Evolutionary conservation across 23 tunicate genomes (phyloP).

Genomic region (Pegea sp.): DNA sequence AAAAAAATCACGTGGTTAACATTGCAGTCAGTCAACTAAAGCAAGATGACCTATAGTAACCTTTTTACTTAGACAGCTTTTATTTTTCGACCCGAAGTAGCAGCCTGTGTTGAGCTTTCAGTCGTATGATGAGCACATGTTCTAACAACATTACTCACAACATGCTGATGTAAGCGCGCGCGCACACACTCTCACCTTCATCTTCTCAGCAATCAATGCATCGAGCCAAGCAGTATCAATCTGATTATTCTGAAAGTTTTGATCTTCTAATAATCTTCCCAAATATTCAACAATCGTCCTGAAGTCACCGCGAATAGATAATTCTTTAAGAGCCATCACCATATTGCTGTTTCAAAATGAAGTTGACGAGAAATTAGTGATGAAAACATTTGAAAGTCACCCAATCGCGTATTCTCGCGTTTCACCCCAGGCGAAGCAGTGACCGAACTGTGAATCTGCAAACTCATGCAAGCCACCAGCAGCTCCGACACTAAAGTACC

Average conservation of each 20-base stretch:
- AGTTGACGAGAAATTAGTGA: too few relatives aligned
- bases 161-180: too few relatives aligned
- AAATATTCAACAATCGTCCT: slow-evolving; percentile 95
- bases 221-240: slow-evolving; percentile 97
- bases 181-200: slow-evolving; percentile 30
- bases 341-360: slow-evolving; percentile 52
- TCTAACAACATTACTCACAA: too few relatives aligned
- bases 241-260: slow-evolving; percentile 63
- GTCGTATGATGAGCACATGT: too few relatives aligned
- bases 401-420: slow-evolving; percentile 87
- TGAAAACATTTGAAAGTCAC: slow-evolving; percentile 18
- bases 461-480: slow-evolving; percentile 94
- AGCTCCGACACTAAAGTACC: slow-evolving; percentile 92
- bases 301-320: slow-evolving; percentile 96
- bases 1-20: too few relatives aligned
- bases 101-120: too few relatives aligned
- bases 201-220: slow-evolving; percentile 69
- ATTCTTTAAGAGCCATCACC: slow-evolving; percentile 94
- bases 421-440: slow-evolving; percentile 99
- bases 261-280: slow-evolving; percentile 59
- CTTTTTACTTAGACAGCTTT: too few relatives aligned
- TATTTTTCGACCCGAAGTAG: too few relatives aligned
- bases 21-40: too few relatives aligned
- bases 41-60: too few relatives aligned
- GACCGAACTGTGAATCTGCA: slow-evolving; percentile 98